Conservation (phyloP, 2,797 vertebrate species). For the Synaphobranchus kaupii region DNA sequence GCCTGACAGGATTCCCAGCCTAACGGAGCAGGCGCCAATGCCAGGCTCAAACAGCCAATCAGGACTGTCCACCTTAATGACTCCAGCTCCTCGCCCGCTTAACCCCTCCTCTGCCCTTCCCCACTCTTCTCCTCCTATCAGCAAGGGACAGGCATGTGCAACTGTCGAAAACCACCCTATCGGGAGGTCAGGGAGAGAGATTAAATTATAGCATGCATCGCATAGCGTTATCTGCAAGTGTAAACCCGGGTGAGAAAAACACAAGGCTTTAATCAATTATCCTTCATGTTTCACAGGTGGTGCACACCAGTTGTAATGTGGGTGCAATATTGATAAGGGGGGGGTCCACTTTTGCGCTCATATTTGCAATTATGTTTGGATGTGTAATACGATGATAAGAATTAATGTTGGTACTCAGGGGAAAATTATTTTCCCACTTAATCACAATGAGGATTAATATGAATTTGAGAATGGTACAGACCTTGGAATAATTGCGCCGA, state of each 20-base stretch:
- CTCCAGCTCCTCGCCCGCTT: too few species aligned
- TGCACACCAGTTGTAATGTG: constrained; percentile 16
- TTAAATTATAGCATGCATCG: not conserved
- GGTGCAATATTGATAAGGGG: constrained; percentile 43
- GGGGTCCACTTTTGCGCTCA: not conserved
- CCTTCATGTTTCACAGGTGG: constrained; percentile 43
- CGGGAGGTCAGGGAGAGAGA: not conserved
- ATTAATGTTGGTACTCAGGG: constrained; percentile 38
- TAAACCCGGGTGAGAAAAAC: constrained; percentile 21
- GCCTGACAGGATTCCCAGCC: not conserved
- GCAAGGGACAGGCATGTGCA: not conserved
- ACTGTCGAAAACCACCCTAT: not conserved
- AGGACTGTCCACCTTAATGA: not conserved
- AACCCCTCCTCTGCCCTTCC: not conserved
- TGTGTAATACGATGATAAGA: constrained; percentile 21
- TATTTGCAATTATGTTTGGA: constrained; percentile 10
- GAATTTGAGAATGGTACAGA: constrained; percentile 33
- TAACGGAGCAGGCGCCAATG: not conserved
- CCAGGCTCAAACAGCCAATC: not conserved
- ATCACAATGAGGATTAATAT: constrained; percentile 44
- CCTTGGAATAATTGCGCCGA: constrained; percentile 36
- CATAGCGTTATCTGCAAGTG: not conserved
- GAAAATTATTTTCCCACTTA: constrained; percentile 42
- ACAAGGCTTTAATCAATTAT: constrained; percentile 41
- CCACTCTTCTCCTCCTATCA: not conserved